These are phyloP conservation scores for Lithodes maja DNA, from an alignment of 2,888 invertebrate genomes.

Conservation along the genomic window DNA sequence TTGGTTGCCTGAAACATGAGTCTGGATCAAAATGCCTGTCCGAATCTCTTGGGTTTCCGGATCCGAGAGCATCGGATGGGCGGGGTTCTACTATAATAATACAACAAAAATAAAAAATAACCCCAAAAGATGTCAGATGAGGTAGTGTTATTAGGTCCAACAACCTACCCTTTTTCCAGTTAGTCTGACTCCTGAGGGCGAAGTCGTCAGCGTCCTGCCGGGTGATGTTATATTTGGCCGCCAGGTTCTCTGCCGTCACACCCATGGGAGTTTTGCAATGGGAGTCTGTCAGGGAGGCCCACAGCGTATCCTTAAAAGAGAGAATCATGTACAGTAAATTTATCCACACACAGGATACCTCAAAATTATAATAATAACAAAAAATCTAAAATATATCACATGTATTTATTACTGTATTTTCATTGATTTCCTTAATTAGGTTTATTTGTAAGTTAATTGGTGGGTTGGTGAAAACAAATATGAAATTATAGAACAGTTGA, in stretches of 20 bases:
- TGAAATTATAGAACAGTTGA: neutral
- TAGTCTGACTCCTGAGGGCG: conserved; percentile 87
- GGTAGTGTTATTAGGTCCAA: neutral
- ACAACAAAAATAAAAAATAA: too few relatives aligned
- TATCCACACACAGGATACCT: neutral
- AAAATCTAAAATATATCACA: neutral
- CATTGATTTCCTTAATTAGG: too few relatives aligned
- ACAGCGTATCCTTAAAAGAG: conserved; percentile 82
- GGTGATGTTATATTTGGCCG: conserved; percentile 87
- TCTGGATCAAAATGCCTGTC: too few relatives aligned
- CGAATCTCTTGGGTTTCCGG: too few relatives aligned
- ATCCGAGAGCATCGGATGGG: too few relatives aligned
- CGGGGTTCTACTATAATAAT: too few relatives aligned
- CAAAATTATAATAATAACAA: neutral
- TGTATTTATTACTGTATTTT: neutral
- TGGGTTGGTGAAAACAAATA: too few relatives aligned
- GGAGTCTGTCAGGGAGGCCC: conserved; percentile 91
- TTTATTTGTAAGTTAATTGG: too few relatives aligned
- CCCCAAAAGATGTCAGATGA: too few relatives aligned
- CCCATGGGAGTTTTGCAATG: conserved; percentile 96
- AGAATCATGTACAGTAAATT: conserved; percentile 78
- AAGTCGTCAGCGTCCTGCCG: conserved; percentile 90
- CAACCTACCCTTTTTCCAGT: conserved; percentile 86
- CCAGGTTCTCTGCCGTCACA: conserved; percentile 94
- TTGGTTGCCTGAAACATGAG: too few relatives aligned